These are phyloP conservation scores for Promerops cafer DNA, from an alignment of 2,113 vertebrate species.

Conservation along the genomic window DNA sequence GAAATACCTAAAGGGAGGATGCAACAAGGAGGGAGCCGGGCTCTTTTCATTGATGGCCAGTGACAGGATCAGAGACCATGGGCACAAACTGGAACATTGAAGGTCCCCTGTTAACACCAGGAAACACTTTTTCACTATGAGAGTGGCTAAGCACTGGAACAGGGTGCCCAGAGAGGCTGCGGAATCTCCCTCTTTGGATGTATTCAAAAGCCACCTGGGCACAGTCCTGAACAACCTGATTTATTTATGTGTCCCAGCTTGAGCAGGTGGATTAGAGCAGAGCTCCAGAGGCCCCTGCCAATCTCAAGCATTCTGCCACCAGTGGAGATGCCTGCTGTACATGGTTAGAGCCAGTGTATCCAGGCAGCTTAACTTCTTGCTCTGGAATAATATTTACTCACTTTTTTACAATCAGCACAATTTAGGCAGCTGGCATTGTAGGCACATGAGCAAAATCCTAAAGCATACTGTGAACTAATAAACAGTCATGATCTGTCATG, in stretches of 20 bases:
- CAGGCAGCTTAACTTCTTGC: neutral
- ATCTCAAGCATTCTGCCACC: neutral
- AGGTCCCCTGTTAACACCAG: neutral
- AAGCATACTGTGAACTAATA: neutral
- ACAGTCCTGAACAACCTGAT: neutral
- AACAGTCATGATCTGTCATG: neutral
- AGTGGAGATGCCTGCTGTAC: neutral
- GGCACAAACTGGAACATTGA: neutral
- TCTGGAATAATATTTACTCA: neutral
- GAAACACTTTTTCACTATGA: neutral
- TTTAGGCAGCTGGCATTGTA: neutral
- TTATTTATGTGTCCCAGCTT: neutral
- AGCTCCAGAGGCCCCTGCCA: neutral
- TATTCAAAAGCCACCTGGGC: neutral
- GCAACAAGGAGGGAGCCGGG: too few relatives aligned
- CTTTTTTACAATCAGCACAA: neutral
- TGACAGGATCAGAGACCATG: neutral
- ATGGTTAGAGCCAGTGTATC: too few relatives aligned
- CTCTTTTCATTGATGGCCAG: neutral
- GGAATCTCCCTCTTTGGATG: neutral
- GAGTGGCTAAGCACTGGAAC: neutral
- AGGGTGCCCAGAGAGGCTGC: neutral
- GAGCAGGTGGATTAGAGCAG: rapidly evolving
- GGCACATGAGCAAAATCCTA: neutral
- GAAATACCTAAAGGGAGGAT: neutral